Conservation (phyloP, 2,113 vertebrate genomes). For the Ginglymostoma cirratum region DNA sequence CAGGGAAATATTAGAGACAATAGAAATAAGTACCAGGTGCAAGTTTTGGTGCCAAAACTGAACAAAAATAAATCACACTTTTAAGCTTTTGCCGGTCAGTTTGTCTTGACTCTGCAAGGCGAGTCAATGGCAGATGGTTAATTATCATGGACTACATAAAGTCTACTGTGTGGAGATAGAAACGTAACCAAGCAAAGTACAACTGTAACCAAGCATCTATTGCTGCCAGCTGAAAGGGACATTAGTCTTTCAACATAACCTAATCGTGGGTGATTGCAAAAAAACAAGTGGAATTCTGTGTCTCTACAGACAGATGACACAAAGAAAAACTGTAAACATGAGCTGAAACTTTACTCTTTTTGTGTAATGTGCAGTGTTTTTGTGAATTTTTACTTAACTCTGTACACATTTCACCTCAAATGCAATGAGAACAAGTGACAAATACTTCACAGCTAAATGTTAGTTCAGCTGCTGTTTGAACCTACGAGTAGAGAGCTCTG, state of each 20-base stretch:
- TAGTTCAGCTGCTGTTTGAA: conserved; percentile 23
- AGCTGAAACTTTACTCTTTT: conserved; percentile 14
- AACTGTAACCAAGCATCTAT: conserved; percentile 27
- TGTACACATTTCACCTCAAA: not conserved
- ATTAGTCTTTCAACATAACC: not conserved
- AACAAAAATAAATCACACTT: not conserved
- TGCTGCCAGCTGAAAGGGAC: conserved; percentile 1
- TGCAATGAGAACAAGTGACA: not conserved
- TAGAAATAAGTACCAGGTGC: not conserved
- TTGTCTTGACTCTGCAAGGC: not conserved
- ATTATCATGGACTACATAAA: not conserved
- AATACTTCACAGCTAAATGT: not conserved
- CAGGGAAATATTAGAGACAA: not conserved
- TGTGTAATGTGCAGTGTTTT: conserved; percentile 8
- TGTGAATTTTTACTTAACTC: not conserved
- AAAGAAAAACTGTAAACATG: conserved; percentile 13
- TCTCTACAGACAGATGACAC: not conserved
- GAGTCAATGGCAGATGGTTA: conserved; percentile 14
- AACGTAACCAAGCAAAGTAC: conserved; percentile 22
- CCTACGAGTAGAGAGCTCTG: no score
- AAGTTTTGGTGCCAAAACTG: not conserved
- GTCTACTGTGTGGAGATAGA: not conserved
- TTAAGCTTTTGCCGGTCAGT: not conserved
- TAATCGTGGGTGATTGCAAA: not conserved
- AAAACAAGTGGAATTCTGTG: not conserved